Evolutionary conservation across 2,113 vertebrate genomes (phyloP).

Genomic region (Oncorhynchus clarkii): DNA sequence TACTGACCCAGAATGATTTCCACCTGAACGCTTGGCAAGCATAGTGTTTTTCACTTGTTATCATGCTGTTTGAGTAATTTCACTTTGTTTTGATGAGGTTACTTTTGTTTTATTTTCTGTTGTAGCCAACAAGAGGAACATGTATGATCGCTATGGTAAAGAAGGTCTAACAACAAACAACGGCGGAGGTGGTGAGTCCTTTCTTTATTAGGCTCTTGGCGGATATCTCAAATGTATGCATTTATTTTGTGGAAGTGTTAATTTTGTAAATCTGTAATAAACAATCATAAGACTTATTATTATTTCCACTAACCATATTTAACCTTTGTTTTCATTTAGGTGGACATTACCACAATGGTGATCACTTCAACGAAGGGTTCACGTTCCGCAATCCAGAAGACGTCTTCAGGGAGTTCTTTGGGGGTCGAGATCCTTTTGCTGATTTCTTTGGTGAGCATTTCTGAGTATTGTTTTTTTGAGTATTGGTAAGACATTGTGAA

Average conservation of each 20-base stretch:
- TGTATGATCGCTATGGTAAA: slow-evolving; percentile 91
- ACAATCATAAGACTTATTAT: not conserved
- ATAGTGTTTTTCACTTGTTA: not conserved
- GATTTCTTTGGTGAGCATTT: slow-evolving; percentile 84
- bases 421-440: slow-evolving; percentile 87
- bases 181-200: slow-evolving; percentile 66
- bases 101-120: slow-evolving; percentile 24
- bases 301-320: not conserved
- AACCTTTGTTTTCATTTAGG: slow-evolving; percentile 53
- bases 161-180: slow-evolving; percentile 82
- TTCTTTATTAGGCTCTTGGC: not conserved
- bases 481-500: too few relatives aligned
- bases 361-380: slow-evolving; percentile 77
- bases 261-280: not conserved
- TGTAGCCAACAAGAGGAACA: slow-evolving; percentile 84
- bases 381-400: slow-evolving; percentile 96
- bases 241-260: not conserved
- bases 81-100: not conserved
- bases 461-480: not conserved
- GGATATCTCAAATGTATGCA: not conserved
- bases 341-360: slow-evolving; percentile 68
- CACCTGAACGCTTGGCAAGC: too few relatives aligned
- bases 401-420: slow-evolving; percentile 96
- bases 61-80: not conserved
- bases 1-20: too few relatives aligned